These are phyloP conservation scores for Pammene fasciana DNA, from an alignment of 2,888 invertebrate genomes.

Conservation along the genomic window DNA sequence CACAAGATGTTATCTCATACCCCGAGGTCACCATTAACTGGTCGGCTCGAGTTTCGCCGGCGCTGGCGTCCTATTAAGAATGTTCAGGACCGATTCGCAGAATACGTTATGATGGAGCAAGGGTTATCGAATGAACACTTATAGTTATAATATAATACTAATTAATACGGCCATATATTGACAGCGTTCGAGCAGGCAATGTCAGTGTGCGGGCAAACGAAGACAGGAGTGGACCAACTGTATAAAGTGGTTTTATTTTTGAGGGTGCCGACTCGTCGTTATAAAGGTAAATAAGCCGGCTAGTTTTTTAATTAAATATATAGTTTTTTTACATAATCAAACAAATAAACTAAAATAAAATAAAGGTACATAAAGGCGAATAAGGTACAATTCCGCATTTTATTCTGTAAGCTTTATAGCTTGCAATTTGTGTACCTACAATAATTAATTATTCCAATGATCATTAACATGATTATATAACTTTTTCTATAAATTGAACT, in stretches of 20 bases:
- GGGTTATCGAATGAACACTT: constrained; percentile 65
- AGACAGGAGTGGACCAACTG: constrained; percentile 37
- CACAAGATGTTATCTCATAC: neutral
- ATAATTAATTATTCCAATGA: too few relatives aligned
- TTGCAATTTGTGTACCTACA: too few relatives aligned
- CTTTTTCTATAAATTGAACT: too few relatives aligned
- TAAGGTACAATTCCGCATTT: too few relatives aligned
- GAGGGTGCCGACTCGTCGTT: constrained; percentile 5
- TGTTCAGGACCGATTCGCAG: constrained; percentile 59
- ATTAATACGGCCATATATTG: constrained; percentile 65
- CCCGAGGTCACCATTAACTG: constrained; percentile 1
- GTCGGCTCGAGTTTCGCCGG: neutral
- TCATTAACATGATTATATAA: too few relatives aligned
- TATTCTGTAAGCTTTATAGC: too few relatives aligned
- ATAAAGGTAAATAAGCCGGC: constrained; percentile 44
- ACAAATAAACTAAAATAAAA: too few relatives aligned
- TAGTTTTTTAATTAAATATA: neutral
- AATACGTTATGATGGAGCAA: constrained; percentile 67
- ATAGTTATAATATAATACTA: constrained; percentile 57
- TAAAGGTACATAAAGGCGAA: too few relatives aligned
- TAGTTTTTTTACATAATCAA: too few relatives aligned
- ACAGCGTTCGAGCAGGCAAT: constrained; percentile 56
- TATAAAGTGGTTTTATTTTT: neutral
- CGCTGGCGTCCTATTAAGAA: neutral
- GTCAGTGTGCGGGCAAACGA: constrained; percentile 60